A percentile compares a stretch with the other conserved stretches of the same genome.
These are phyloP conservation scores for Stomatorhinus ivindoensis DNA, from an alignment of 2,113 vertebrate species.

Conservation along the genomic window DNA sequence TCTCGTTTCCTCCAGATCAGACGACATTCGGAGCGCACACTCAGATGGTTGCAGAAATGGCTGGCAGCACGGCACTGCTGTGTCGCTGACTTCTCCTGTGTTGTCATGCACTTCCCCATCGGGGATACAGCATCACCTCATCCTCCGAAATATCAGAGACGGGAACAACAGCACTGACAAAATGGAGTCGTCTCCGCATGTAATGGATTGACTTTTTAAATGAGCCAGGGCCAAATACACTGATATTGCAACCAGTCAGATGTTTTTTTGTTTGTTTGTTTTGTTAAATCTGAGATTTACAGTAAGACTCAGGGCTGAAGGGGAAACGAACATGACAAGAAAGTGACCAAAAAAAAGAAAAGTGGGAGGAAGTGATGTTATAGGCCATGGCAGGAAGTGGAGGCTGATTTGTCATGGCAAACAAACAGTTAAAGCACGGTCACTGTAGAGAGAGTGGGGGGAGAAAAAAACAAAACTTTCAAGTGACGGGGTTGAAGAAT, in stretches of 20 bases:
- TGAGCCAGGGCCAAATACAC: not conserved
- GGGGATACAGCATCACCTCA: not conserved
- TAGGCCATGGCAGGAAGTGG: conserved; percentile 60
- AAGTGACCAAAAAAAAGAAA: conserved; percentile 22
- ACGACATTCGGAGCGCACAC: not conserved
- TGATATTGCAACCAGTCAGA: not conserved
- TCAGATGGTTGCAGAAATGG: not conserved
- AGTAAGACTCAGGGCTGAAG: not conserved
- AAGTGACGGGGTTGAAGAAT: conserved; percentile 16
- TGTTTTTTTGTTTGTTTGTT: conserved; percentile 6
- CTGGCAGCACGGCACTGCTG: not conserved
- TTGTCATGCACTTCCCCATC: not conserved
- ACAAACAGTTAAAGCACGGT: conserved; percentile 54
- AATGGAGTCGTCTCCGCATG: not conserved
- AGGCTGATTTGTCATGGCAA: conserved; percentile 11
- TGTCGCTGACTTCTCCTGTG: not conserved
- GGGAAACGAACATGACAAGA: not conserved
- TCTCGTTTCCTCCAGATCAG: not conserved
- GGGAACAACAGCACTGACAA: not conserved
- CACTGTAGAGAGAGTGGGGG: conserved; percentile 29
- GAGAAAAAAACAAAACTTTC: conserved; percentile 2
- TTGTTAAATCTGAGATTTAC: conserved; percentile 21
- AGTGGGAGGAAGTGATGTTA: conserved; percentile 52
- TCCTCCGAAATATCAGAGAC: not conserved
- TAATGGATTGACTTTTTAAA: conserved; percentile 3